Conservation (phyloP, 2,113 vertebrate genomes). For the Nothobranchius furzeri region DNA sequence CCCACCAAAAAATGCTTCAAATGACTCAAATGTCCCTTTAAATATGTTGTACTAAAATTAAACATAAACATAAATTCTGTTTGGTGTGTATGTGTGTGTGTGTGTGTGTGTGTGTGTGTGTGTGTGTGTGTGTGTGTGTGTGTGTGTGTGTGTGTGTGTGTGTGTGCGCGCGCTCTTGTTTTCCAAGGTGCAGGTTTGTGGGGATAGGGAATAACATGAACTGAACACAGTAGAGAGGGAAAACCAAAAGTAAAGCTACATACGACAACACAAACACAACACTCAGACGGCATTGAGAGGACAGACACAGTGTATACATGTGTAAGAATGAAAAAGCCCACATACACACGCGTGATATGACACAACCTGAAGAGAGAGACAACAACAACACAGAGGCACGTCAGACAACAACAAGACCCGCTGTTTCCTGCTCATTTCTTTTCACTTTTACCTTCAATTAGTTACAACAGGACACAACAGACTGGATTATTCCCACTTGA, state of each 20-base stretch:
- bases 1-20: too few relatives aligned
- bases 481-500: constrained; percentile 41
- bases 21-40: too few relatives aligned
- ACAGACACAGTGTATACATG: constrained; percentile 76
- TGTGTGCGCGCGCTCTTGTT: constrained; percentile 29
- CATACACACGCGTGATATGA: constrained; percentile 86
- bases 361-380: constrained; percentile 85
- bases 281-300: constrained; percentile 68
- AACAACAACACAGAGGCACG: constrained; percentile 80
- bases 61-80: neutral
- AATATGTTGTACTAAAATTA: too few relatives aligned
- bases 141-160: constrained; percentile 1
- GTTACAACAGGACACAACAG: constrained; percentile 61
- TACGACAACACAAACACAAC: constrained; percentile 69
- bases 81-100: too few relatives aligned
- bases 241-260: constrained; percentile 58
- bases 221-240: constrained; percentile 59
- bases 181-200: constrained; percentile 52
- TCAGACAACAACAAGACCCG: constrained; percentile 78
- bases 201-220: constrained; percentile 52
- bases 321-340: constrained; percentile 83
- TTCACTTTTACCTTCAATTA: constrained; percentile 55
- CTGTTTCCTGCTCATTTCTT: constrained; percentile 60
- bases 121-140: too few relatives aligned
- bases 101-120: too few relatives aligned